These are phyloP conservation scores for Diachasma alloeum DNA, from an alignment of 1,140 invertebrate species.

Conservation along the genomic window DNA sequence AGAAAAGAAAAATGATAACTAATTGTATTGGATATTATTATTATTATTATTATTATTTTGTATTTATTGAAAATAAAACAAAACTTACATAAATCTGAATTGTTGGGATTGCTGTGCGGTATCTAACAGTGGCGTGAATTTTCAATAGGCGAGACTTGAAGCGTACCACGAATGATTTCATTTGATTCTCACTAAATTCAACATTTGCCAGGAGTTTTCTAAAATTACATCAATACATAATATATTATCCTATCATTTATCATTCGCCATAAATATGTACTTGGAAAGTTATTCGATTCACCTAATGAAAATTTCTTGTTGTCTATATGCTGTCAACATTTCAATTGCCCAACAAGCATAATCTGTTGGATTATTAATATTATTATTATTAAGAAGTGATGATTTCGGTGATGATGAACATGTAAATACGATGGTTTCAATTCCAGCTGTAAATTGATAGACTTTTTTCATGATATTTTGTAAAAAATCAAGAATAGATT, in stretches of 20 bases:
- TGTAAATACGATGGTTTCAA: conserved; percentile 54
- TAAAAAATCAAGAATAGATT: conserved; percentile 65
- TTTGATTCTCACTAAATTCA: conserved; percentile 62
- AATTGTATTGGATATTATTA: background rate
- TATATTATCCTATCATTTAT: background rate
- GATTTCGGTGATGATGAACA: background rate
- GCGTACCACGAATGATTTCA: conserved; percentile 57
- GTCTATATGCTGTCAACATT: conserved; percentile 67
- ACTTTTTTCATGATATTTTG: conserved; percentile 69
- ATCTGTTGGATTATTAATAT: background rate
- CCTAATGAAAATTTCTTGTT: conserved; percentile 70
- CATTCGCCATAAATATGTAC: background rate
- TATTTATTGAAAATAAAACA: background rate
- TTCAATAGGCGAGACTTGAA: conserved; percentile 63
- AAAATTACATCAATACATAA: conserved; percentile 28
- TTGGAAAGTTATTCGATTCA: conserved; percentile 33
- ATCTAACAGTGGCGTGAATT: conserved; percentile 68
- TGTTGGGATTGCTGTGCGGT: conserved; percentile 70
- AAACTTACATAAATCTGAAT: conserved; percentile 71
- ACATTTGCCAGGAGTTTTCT: conserved; percentile 69
- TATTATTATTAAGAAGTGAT: background rate
- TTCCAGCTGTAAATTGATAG: conserved; percentile 69
- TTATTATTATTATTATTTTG: background rate
- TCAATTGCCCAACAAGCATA: conserved; percentile 65
- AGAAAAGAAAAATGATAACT: background rate